Evolutionary conservation across 2,797 vertebrate species (phyloP), one percentile per base, ranked within the genome.

Genomic region (Crotalus adamanteus): DNA sequence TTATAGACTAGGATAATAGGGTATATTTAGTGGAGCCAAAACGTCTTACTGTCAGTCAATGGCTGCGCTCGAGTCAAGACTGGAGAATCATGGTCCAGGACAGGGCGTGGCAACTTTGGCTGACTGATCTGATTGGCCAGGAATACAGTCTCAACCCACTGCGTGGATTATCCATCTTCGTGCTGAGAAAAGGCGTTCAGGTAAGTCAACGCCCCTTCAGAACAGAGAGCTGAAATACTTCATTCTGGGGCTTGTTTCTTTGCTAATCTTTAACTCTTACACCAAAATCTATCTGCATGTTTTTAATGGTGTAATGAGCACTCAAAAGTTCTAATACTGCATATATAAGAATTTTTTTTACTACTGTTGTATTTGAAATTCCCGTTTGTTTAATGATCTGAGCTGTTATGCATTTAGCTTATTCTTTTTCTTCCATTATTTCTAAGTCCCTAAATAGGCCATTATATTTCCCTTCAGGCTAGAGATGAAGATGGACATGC

Each of bases 381-480:
- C 98, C 97, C 93, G 97, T 97, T 98, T 97, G 97, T 97, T 97
- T 94, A 98, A 98, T 98, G 94, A 97, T 97, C 97, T 97, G 95
- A 97, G 97, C 97, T 98, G 97, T 98, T 98, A 97, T 98, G 97
- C 98, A 97, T 98, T 97, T 98, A 98, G 98, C 96, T 97, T 93
- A 97, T 97, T 97, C 96, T 97, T 97, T 97, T 97, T 93, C 97
- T 98, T 98, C 97, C 98, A 97, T 98, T 98, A 98, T 99, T 98
- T 99, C 98, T 98, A 98, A 98, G 99, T 99, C 98, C 99, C 98
- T 99, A 99, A 99, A 99, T 99, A 98, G 99, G 99, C 98, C 99
- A 98, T 99, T 99, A 99, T 99, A 99, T 99, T 98, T 99, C 98
- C 98, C 98, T 98, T 98, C 98, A 99, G 99, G 99, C 99, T 98